A percentile compares a stretch with the other conserved stretches of the same genome.
phyloP scores from a whole-genome alignment of 2,888 invertebrate genomes.

The Pterostichus niger region DNA sequence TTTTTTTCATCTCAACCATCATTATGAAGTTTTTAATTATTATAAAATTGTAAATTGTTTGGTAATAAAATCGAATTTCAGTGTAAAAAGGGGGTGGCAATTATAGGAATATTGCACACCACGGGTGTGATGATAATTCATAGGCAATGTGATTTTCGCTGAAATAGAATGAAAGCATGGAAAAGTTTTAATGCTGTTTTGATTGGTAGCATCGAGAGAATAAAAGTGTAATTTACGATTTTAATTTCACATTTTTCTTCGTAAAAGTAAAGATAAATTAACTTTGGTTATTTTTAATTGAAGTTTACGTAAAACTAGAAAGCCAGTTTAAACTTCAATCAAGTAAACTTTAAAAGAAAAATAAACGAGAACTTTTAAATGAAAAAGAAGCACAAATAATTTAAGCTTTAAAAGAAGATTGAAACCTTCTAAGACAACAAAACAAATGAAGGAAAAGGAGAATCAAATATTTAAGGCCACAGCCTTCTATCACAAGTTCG shows the following conservation, averaged over 20 bases:
- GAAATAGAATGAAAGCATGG: no score
- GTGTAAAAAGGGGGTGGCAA: no score
- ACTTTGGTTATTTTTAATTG: slow-evolving; percentile 35
- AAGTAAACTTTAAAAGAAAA: slow-evolving; percentile 44
- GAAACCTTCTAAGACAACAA: slow-evolving; percentile 48
- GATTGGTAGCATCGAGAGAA: background rate
- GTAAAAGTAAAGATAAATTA: background rate
- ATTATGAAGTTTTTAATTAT: no score
- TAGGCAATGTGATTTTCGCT: no score
- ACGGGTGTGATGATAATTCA: no score
- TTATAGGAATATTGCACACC: no score
- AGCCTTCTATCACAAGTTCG: slow-evolving; percentile 24
- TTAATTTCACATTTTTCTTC: slow-evolving; percentile 35
- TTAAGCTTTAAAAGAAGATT: slow-evolving; percentile 25
- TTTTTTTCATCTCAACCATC: no score
- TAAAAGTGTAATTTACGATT: slow-evolving; percentile 25
- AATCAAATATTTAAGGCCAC: slow-evolving; percentile 37
- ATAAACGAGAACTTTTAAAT: slow-evolving; percentile 35
- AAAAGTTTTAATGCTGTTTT: slow-evolving; percentile 5
- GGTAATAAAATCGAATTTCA: no score
- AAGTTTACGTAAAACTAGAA: slow-evolving; percentile 28
- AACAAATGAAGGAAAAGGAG: slow-evolving; percentile 43
- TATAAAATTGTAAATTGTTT: no score
- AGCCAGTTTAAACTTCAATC: slow-evolving; percentile 44
- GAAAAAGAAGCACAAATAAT: slow-evolving; percentile 43